Evolutionary conservation across 1,140 invertebrate species (phyloP).

Genomic region (Bombus huntii): DNA sequence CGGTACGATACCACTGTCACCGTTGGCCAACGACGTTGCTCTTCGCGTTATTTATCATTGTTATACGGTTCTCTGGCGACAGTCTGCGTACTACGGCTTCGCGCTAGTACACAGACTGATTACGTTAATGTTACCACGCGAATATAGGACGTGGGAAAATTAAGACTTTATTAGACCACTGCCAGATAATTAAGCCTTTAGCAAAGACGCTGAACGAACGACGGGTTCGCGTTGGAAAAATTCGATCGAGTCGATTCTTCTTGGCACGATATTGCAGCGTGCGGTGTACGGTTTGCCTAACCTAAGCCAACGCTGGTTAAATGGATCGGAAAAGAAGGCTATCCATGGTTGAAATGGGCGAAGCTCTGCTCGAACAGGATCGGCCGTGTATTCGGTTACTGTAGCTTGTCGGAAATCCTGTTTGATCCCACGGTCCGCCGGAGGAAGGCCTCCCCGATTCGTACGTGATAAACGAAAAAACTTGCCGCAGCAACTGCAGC

Average conservation of each 20-base stretch:
- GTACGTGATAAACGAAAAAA: constrained; percentile 71
- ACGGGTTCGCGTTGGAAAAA: background rate
- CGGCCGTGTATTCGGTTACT: constrained; percentile 71
- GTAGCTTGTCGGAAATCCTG: constrained; percentile 68
- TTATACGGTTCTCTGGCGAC: no score
- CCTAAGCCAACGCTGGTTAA: constrained; percentile 19
- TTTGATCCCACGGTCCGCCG: constrained; percentile 69
- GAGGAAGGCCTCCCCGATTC: constrained; percentile 59
- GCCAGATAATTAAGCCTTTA: background rate
- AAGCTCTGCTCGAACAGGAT: constrained; percentile 37
- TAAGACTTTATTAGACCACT: background rate
- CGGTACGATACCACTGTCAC: constrained; percentile 28
- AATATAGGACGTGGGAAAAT: constrained; percentile 52
- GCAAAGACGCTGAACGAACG: background rate
- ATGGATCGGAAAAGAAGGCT: constrained; percentile 39
- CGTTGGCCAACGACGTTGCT: constrained; percentile 6
- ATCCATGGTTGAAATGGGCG: constrained; percentile 37
- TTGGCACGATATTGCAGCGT: no score
- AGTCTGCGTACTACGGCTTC: constrained; percentile 7
- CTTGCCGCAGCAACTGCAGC: constrained; percentile 63
- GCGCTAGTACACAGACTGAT: constrained; percentile 41
- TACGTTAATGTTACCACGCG: constrained; percentile 24
- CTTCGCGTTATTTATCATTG: background rate
- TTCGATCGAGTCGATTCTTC: background rate
- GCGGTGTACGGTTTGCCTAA: background rate